A percentile compares a stretch with the other conserved stretches of the same genome.
phyloP scores from a whole-genome alignment of 2,888 invertebrate species.

The Cremastinae sp. region DNA sequence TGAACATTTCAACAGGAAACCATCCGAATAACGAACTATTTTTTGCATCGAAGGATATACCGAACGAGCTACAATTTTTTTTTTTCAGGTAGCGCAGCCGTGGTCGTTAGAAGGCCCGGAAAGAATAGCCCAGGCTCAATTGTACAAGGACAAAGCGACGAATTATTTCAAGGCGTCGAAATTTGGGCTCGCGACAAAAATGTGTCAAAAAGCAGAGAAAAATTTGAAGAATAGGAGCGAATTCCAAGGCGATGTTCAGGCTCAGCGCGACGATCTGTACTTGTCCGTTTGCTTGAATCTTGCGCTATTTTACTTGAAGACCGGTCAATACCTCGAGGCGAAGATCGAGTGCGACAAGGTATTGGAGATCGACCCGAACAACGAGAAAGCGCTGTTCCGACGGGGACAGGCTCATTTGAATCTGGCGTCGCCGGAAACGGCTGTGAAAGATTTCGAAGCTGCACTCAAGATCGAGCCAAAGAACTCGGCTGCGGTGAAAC shows the following conservation, averaged over 20 bases:
- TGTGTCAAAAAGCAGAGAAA: constrained; percentile 90
- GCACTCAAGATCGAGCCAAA: constrained; percentile 90
- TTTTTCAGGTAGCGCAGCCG: constrained; percentile 85
- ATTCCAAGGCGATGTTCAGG: constrained; percentile 79
- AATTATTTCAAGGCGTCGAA: constrained; percentile 92
- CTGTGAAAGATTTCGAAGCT: constrained; percentile 88
- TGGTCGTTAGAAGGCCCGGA: constrained; percentile 92
- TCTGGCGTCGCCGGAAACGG: constrained; percentile 89
- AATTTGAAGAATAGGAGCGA: constrained; percentile 82
- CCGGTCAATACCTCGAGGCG: constrained; percentile 87
- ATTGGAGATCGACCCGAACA: constrained; percentile 87
- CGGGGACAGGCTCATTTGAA: constrained; percentile 90
- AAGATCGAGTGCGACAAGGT: constrained; percentile 89
- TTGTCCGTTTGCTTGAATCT: constrained; percentile 90
- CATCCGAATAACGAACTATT: neutral
- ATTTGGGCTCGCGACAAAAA: constrained; percentile 89
- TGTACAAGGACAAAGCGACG: constrained; percentile 95
- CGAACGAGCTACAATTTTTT: too few species aligned
- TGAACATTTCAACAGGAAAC: too few species aligned
- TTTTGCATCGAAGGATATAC: constrained; percentile 20
- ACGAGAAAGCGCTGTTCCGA: constrained; percentile 95
- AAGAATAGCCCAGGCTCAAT: constrained; percentile 90
- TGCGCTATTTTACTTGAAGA: constrained; percentile 90
- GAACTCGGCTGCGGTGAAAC: constrained; percentile 93
- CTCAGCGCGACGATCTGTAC: constrained; percentile 83